A percentile compares a stretch with the other conserved stretches of the same genome.
phyloP scores from a whole-genome alignment of 2,797 vertebrate species.

The Accipiter superciliosus region DNA sequence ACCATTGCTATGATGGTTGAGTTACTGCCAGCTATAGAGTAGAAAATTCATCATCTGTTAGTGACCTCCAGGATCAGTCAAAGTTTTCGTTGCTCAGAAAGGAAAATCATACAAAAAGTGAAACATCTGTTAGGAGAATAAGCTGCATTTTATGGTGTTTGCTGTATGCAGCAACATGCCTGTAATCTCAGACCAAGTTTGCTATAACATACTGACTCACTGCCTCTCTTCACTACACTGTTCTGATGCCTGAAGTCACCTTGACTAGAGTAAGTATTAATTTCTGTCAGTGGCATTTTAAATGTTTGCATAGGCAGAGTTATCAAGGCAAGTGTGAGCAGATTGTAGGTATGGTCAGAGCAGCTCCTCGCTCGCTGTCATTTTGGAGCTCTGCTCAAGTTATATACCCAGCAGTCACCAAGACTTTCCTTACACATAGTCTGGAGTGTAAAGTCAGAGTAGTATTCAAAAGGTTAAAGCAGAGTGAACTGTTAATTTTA shows the following conservation, averaged over 20 bases:
- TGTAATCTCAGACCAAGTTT: conserved; percentile 18
- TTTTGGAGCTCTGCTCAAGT: neutral
- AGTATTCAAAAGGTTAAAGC: conserved; percentile 81
- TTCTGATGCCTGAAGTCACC: neutral
- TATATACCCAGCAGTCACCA: neutral
- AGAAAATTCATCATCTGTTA: conserved; percentile 59
- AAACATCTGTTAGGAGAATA: conserved; percentile 46
- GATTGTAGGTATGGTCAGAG: neutral
- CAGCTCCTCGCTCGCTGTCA: neutral
- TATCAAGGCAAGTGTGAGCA: neutral
- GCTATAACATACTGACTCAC: neutral
- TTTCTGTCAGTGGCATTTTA: neutral
- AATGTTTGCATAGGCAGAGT: conserved; percentile 19
- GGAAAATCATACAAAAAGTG: conserved; percentile 25
- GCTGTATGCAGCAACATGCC: conserved; percentile 15
- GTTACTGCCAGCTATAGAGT: conserved; percentile 28
- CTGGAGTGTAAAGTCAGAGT: conserved; percentile 65
- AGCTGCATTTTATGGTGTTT: conserved; percentile 14
- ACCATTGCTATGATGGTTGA: conserved; percentile 47
- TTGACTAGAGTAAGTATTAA: conserved; percentile 23
- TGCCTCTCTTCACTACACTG: neutral
- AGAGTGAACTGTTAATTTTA: conserved; percentile 84
- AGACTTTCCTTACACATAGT: conserved; percentile 51
- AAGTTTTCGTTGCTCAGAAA: conserved; percentile 52
- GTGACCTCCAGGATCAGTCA: conserved; percentile 63